A percentile compares a stretch with the other conserved stretches of the same genome.
These are phyloP conservation scores for Danio albolineatus DNA, from an alignment of 2,797 vertebrate genomes.

Conservation along the genomic window DNA sequence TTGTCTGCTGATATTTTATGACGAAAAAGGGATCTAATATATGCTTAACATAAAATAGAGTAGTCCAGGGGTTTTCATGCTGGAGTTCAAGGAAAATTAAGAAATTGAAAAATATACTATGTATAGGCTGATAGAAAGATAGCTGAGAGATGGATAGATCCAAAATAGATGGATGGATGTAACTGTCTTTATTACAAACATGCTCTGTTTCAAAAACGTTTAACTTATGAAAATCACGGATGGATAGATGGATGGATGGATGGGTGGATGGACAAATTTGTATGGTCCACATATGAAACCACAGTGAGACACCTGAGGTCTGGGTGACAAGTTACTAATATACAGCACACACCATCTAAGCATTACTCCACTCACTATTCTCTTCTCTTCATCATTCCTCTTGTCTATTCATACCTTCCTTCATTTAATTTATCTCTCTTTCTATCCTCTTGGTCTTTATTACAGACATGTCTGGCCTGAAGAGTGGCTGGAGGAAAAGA, in stretches of 20 bases:
- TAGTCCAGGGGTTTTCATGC: not conserved
- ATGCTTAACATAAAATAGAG: not conserved
- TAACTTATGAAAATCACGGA: no score
- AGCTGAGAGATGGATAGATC: no score
- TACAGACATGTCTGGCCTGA: conserved; percentile 34
- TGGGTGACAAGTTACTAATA: conserved; percentile 27
- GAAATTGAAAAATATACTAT: not conserved
- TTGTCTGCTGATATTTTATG: not conserved
- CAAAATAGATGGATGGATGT: no score
- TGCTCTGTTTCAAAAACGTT: no score
- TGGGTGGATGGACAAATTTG: not conserved
- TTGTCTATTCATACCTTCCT: not conserved
- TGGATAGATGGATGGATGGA: no score
- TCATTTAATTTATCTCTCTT: not conserved
- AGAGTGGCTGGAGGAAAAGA: conserved; percentile 19
- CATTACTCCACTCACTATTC: not conserved
- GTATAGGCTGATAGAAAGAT: no score
- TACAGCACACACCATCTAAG: not conserved
- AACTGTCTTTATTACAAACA: no score
- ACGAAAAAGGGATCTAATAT: not conserved
- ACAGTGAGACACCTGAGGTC: conserved; percentile 5
- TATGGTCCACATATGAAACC: not conserved
- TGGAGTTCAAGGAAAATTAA: not conserved
- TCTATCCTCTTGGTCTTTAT: not conserved
- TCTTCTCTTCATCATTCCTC: not conserved